These are phyloP conservation scores for Bruchidius siliquastri DNA, from an alignment of 2,888 invertebrate genomes.

Conservation along the genomic window DNA sequence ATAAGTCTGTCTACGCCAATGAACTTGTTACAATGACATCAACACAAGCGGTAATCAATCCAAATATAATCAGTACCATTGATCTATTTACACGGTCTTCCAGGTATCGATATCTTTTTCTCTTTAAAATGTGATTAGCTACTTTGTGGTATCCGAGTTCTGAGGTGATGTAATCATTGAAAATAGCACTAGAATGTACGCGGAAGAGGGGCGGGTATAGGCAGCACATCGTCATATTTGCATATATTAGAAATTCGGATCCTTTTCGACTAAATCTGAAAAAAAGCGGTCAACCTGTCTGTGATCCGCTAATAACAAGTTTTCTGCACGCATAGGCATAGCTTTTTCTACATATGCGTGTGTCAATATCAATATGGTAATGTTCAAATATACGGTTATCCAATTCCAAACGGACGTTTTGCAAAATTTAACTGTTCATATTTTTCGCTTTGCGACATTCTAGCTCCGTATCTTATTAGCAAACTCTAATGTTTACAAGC, in stretches of 20 bases:
- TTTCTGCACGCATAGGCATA: not conserved
- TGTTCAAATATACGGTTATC: not conserved
- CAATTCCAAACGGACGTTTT: not conserved
- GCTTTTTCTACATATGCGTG: not conserved
- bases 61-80: not conserved
- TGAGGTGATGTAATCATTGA: not conserved
- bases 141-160: not conserved
- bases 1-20: not conserved
- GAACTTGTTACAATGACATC: not conserved
- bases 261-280: not conserved
- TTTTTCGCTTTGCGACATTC: not conserved
- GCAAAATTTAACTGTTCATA: not conserved
- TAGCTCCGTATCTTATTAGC: not conserved
- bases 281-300: not conserved
- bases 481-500: not conserved
- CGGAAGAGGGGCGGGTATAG: not conserved
- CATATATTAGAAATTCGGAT: not conserved
- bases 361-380: not conserved
- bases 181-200: not conserved
- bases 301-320: not conserved
- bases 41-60: not conserved
- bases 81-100: not conserved
- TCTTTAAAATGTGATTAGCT: not conserved
- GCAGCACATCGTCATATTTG: not conserved
- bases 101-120: not conserved